Evolutionary conservation across 2,888 invertebrate species (phyloP).

Genomic region (Anoplius nigerrimus): DNA sequence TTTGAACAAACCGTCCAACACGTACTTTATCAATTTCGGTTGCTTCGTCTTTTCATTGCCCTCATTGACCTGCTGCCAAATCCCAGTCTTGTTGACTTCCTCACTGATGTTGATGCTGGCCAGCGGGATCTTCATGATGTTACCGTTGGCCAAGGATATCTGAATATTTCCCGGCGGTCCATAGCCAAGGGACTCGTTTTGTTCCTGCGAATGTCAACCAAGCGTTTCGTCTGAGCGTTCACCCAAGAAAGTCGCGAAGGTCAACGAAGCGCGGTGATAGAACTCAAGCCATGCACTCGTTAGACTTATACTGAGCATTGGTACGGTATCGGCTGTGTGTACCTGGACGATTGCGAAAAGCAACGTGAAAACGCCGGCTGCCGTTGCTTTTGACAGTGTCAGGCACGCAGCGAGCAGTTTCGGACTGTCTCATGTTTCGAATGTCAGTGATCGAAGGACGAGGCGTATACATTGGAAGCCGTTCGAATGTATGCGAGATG

Average conservation of each 20-base stretch:
- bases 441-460: no score
- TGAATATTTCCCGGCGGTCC: slow-evolving; percentile 82
- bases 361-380: no score
- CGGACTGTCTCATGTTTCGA: no score
- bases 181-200: slow-evolving; percentile 67
- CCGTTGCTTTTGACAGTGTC: no score
- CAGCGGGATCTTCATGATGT: slow-evolving; percentile 91
- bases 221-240: background rate
- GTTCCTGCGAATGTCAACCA: slow-evolving; percentile 59
- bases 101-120: slow-evolving; percentile 93
- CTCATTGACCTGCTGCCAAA: slow-evolving; percentile 94
- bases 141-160: slow-evolving; percentile 91
- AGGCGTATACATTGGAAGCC: no score
- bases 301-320: no score
- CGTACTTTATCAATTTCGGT: slow-evolving; percentile 67
- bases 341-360: no score
- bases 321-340: no score
- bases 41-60: slow-evolving; percentile 77
- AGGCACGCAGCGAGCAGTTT: no score
- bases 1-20: no score
- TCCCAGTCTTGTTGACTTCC: slow-evolving; percentile 93
- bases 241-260: background rate
- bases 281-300: slow-evolving; percentile 48
- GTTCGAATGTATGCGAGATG: no score
- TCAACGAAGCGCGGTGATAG: background rate